Evolutionary conservation across 2,888 invertebrate genomes (phyloP).

Genomic region (Mellilla xanthometata): DNA sequence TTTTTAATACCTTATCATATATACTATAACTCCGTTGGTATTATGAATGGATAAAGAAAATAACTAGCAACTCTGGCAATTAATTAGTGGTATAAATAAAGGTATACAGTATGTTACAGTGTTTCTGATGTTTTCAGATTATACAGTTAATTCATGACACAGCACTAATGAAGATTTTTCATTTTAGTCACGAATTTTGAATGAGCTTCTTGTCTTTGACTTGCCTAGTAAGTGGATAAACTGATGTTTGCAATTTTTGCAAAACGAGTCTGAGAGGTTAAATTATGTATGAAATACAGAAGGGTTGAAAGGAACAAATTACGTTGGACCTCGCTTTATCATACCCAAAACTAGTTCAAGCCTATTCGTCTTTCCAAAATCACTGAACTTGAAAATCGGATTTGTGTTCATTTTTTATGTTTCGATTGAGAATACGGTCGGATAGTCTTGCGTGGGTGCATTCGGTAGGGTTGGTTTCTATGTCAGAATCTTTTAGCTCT

Average conservation of each 20-base stretch:
- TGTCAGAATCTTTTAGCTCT: neutral
- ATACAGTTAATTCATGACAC: no score
- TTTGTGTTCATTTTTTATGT: conserved; percentile 4
- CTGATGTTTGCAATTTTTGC: conserved; percentile 23
- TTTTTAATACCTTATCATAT: no score
- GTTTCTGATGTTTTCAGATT: no score
- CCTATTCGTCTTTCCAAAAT: neutral
- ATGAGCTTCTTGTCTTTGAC: neutral
- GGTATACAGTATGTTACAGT: no score
- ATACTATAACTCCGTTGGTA: no score
- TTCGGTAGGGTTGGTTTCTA: neutral
- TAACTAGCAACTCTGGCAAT: no score
- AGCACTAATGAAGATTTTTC: no score
- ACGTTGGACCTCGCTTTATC: conserved; percentile 11
- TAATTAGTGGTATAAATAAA: no score
- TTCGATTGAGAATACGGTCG: neutral
- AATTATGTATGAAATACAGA: conserved; percentile 31
- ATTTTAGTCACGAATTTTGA: neutral
- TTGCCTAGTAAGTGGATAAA: conserved; percentile 16
- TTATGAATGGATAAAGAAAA: no score
- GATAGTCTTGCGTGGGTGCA: neutral
- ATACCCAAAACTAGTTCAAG: neutral
- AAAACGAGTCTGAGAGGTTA: conserved; percentile 16
- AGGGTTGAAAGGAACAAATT: conserved; percentile 36
- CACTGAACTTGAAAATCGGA: conserved; percentile 2